These are phyloP conservation scores for Merodon equestris DNA, from an alignment of 2,888 invertebrate species.

Conservation along the genomic window DNA sequence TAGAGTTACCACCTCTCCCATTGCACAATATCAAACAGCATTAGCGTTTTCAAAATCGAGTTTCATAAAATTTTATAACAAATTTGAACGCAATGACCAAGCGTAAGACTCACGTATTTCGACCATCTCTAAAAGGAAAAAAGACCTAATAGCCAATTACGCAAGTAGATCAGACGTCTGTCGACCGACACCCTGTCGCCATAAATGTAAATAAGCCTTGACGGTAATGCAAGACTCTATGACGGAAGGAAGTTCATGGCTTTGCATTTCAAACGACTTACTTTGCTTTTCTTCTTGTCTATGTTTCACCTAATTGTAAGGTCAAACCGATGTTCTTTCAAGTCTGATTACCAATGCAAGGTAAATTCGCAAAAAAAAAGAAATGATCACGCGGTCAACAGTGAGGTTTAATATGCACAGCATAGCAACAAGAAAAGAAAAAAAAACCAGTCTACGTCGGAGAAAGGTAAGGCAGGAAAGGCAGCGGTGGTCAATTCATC, in stretches of 20 bases:
- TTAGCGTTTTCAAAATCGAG: no score
- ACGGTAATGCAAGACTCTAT: not conserved
- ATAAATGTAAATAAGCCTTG: slow-evolving; percentile 23
- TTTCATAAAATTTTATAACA: no score
- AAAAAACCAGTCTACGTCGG: slow-evolving; percentile 7
- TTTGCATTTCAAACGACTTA: slow-evolving; percentile 54
- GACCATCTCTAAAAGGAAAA: no score
- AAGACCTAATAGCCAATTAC: slow-evolving; percentile 21
- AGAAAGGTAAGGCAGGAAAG: slow-evolving; percentile 51
- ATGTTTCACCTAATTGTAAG: slow-evolving; percentile 58
- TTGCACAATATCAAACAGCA: no score
- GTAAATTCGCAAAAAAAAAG: slow-evolving; percentile 20
- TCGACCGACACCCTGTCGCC: slow-evolving; percentile 30
- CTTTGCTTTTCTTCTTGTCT: not conserved
- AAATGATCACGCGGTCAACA: slow-evolving; percentile 3
- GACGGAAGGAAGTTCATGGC: slow-evolving; percentile 61
- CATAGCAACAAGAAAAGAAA: slow-evolving; percentile 30
- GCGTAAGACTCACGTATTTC: no score
- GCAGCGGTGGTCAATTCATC: slow-evolving; percentile 26
- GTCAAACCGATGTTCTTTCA: slow-evolving; percentile 52
- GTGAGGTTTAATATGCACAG: slow-evolving; percentile 58
- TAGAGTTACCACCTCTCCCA: no score
- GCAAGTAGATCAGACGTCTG: slow-evolving; percentile 56
- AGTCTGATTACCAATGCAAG: slow-evolving; percentile 22
- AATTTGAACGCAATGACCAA: no score